phyloP scores from a whole-genome alignment of 2,797 vertebrate species.

The Hyperoplus immaculatus region DNA sequence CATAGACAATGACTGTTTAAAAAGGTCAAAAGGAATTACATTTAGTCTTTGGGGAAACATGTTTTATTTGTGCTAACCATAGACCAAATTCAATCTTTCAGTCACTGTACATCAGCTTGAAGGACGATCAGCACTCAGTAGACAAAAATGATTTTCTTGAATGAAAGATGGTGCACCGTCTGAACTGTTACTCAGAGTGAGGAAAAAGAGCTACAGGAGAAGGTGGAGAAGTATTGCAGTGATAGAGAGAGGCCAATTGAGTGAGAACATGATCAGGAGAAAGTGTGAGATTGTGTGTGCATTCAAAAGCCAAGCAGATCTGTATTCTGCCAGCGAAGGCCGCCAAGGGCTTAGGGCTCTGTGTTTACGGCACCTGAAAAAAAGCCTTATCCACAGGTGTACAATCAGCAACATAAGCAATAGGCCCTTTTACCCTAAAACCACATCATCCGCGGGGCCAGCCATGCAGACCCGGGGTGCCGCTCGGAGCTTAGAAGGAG shows the following conservation, averaged over 20 bases:
- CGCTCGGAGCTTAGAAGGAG: conserved; percentile 71
- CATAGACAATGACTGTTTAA: conserved; percentile 38
- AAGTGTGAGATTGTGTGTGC: conserved; percentile 30
- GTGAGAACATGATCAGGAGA: conserved; percentile 31
- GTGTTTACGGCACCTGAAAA: conserved; percentile 61
- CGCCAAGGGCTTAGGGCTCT: conserved; percentile 63
- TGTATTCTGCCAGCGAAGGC: conserved; percentile 67
- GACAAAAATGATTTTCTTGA: no score
- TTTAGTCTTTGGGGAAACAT: conserved; percentile 19
- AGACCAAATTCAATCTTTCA: conserved; percentile 18
- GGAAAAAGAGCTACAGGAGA: conserved; percentile 32
- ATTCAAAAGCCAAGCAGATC: conserved; percentile 31
- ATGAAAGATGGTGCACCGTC: background rate
- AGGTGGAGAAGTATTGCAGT: background rate
- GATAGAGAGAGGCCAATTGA: conserved; percentile 25
- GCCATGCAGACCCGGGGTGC: conserved; percentile 56
- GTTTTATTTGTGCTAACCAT: background rate
- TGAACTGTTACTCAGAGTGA: conserved; percentile 16
- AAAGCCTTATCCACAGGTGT: conserved; percentile 81
- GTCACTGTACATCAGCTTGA: conserved; percentile 12
- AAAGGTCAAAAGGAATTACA: conserved; percentile 43
- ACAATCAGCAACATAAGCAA: conserved; percentile 83
- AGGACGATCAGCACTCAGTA: conserved; percentile 24
- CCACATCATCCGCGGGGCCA: conserved; percentile 76
- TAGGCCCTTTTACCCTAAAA: conserved; percentile 74